A percentile compares a stretch with the other conserved stretches of the same genome.
Conservation (phyloP, 2,888 invertebrate species). For the Nephrocerus scutellatus region DNA sequence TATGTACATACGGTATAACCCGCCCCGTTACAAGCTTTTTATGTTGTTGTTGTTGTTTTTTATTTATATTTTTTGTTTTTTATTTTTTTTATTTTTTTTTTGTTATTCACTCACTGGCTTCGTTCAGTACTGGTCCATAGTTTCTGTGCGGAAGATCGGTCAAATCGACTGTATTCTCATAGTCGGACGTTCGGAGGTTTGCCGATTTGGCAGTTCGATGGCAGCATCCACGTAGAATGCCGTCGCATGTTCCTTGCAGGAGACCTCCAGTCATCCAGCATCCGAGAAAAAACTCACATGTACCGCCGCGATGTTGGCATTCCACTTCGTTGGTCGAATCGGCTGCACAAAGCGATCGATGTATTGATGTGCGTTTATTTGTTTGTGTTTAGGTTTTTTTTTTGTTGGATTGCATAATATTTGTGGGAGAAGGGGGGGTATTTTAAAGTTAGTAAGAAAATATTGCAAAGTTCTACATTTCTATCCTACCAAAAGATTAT, state of each 20-base stretch:
- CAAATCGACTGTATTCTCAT: conserved; percentile 58
- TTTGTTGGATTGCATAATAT: no score
- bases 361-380: no score
- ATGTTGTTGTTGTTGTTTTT: conserved; percentile 12
- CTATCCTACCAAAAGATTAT: no score
- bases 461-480: no score
- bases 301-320: conserved; percentile 57
- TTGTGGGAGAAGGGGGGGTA: no score
- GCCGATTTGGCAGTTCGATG: conserved; percentile 65
- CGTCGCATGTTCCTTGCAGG: conserved; percentile 76
- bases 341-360: no score
- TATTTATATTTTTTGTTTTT: conserved; percentile 4
- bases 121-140: conserved; percentile 69
- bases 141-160: conserved; percentile 53
- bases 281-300: conserved; percentile 84
- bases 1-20: no score
- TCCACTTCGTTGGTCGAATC: conserved; percentile 45
- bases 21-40: conserved; percentile 1
- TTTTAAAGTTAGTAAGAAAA: no score
- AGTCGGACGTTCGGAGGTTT: conserved; percentile 60
- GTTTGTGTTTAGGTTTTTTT: no score
- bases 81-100: conserved; percentile 17
- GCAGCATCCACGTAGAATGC: conserved; percentile 80
- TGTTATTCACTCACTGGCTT: conserved; percentile 63
- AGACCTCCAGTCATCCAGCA: conserved; percentile 88